A percentile compares a stretch with the other conserved stretches of the same genome.
Conservation (phyloP, 2,797 vertebrate genomes). For the Pangasius krempfi region DNA sequence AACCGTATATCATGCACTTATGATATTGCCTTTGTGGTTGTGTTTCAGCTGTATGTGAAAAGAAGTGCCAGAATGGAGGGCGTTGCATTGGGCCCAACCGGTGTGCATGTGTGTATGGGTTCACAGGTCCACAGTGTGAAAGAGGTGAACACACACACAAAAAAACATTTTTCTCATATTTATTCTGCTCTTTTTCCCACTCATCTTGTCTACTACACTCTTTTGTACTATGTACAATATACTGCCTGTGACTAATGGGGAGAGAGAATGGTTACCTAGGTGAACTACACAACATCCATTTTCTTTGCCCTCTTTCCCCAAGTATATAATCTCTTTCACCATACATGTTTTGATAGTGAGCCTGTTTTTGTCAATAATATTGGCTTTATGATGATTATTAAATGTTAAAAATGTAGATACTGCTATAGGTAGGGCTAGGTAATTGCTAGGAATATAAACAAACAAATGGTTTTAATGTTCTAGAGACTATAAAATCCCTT, state of each 20-base stretch:
- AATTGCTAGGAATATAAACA: too few species aligned
- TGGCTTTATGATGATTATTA: too few species aligned
- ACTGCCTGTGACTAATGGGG: neutral
- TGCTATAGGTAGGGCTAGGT: too few species aligned
- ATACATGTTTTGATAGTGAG: neutral
- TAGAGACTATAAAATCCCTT: too few species aligned
- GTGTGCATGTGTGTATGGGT: conserved; percentile 62
- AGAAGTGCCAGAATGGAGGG: conserved; percentile 59
- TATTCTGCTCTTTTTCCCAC: neutral
- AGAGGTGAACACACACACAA: conserved; percentile 56
- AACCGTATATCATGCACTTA: neutral
- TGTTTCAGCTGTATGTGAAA: conserved; percentile 60
- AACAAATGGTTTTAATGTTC: too few species aligned
- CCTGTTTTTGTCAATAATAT: neutral
- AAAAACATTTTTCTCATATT: neutral
- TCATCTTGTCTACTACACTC: neutral
- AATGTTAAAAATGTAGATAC: too few species aligned
- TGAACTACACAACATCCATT: neutral
- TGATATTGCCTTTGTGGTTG: conserved; percentile 15
- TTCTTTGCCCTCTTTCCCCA: neutral
- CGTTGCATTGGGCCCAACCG: conserved; percentile 61
- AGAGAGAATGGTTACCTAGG: neutral
- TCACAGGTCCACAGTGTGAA: conserved; percentile 64
- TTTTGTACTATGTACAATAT: neutral
- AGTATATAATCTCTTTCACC: neutral